Evolutionary conservation across 2,797 vertebrate species (phyloP), one percentile per base, ranked within the genome.

Genomic region (Halcyon smyrnensis): DNA sequence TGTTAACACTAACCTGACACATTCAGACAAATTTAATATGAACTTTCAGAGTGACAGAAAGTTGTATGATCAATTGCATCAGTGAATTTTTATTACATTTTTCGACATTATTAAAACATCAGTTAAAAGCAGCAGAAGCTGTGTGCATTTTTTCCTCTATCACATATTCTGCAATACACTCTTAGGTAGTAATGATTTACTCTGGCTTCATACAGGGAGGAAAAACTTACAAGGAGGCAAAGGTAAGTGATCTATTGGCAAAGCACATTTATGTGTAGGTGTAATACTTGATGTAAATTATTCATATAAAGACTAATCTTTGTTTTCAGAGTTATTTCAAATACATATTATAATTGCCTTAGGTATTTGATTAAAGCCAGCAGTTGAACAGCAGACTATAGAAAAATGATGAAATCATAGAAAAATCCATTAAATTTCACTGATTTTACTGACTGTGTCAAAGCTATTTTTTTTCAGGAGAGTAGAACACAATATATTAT

Each of bases 301-400:
- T 89, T 89, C 11, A 87, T 23, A 6, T n/a, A 84, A 76, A 70
- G 15, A 25, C 19, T 77, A 80, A 79, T 64, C 9, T 81, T 85
- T 91, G 21, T 68, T 96, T 96, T 83, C 30, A 65, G 65, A 78
- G 41, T 78, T 69, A 87, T 62, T 87, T 78, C 36, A 84, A 91
- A 90, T 54, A 6, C 9, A 25, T 71, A 46, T 64, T 68, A 30
- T 71, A 54, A 91, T 87, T 80, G 27, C 15, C 20, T 53, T 67
- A 19, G 4, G 12, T 69, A 41, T 75, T 94, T 81, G 65, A 65
- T 87, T 83, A 91, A 94, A 93, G 11, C 9, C 20, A 87, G 39
- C 6, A 41, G 23, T 15, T 51, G 23, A 91, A 59, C 57, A 15
- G 21, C n/a, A 39, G 1, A 1, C 37, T 41, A 27, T 23, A 88